Conservation (phyloP, 2,797 vertebrate species). For the Pseudocheirus occidentalis region DNA sequence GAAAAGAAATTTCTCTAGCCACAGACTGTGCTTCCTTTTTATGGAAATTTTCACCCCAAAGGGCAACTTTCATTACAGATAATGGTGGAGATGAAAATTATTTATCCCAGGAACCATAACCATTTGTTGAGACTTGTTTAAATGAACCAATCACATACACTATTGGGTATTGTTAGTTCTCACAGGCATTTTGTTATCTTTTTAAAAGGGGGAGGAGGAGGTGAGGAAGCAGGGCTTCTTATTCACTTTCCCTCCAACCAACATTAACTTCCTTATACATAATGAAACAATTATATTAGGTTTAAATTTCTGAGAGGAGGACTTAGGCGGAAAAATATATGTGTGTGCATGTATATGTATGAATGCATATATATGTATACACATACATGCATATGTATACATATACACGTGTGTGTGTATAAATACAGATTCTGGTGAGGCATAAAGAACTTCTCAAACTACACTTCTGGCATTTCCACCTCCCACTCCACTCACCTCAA, state of each 20-base stretch:
- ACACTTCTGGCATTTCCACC: background rate
- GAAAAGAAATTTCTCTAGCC: background rate
- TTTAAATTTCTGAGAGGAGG: background rate
- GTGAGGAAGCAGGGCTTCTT: background rate
- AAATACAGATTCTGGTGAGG: background rate
- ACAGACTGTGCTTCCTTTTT: background rate
- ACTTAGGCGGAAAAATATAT: too few relatives aligned
- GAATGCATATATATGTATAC: background rate
- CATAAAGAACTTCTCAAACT: background rate
- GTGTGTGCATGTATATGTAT: background rate
- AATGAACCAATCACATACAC: background rate
- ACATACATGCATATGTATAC: too few relatives aligned
- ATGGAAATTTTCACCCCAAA: slow-evolving; percentile 40
- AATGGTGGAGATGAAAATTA: slow-evolving; percentile 51
- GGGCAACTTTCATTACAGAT: background rate
- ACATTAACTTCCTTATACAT: slow-evolving; percentile 7
- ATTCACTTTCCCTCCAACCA: background rate
- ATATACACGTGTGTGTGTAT: too few relatives aligned
- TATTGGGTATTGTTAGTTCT: background rate
- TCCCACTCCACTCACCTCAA: background rate
- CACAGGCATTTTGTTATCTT: background rate
- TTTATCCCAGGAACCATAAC: slow-evolving; percentile 13
- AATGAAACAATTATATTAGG: background rate
- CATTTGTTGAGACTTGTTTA: slow-evolving; percentile 24
- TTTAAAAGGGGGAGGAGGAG: background rate